Conservation (phyloP, 2,888 invertebrate genomes). For the Melinaea menophilus region DNA sequence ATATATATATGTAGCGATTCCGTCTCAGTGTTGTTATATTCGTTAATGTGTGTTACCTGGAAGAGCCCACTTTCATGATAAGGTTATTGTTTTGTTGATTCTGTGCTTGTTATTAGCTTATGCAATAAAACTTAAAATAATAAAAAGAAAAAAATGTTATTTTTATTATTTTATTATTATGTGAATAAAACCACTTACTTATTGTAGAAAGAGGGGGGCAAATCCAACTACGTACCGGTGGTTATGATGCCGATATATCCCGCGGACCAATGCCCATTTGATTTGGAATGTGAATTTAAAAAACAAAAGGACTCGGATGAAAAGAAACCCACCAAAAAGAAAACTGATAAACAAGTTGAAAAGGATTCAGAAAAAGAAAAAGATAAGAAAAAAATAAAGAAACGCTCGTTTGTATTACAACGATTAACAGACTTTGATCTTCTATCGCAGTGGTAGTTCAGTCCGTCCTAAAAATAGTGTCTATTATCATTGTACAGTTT, state of each 20-base stretch:
- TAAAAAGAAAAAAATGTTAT: neutral
- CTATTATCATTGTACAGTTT: too few species aligned
- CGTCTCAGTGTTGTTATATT: too few species aligned
- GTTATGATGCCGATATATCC: slow-evolving; percentile 68
- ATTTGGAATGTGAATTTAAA: slow-evolving; percentile 58
- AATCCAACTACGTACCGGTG: slow-evolving; percentile 59
- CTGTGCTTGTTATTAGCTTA: neutral
- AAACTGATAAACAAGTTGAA: slow-evolving; percentile 28
- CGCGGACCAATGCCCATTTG: slow-evolving; percentile 63
- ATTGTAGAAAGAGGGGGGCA: slow-evolving; percentile 42
- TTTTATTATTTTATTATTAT: slow-evolving; percentile 1
- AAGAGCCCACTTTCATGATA: too few species aligned
- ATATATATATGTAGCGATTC: too few species aligned
- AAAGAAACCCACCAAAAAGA: slow-evolving; percentile 42
- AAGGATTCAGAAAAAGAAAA: slow-evolving; percentile 45
- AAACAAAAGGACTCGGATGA: slow-evolving; percentile 48
- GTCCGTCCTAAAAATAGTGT: neutral
- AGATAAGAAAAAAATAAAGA: slow-evolving; percentile 51
- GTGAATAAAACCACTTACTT: neutral
- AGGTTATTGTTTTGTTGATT: too few species aligned
- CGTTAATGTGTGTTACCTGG: too few species aligned
- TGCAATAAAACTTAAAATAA: neutral
- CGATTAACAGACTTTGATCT: slow-evolving; percentile 65
- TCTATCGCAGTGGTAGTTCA: slow-evolving; percentile 58
- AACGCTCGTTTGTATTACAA: slow-evolving; percentile 58